Evolutionary conservation across 2,888 invertebrate genomes (phyloP).

Genomic region (Ctenicera cuprea): DNA sequence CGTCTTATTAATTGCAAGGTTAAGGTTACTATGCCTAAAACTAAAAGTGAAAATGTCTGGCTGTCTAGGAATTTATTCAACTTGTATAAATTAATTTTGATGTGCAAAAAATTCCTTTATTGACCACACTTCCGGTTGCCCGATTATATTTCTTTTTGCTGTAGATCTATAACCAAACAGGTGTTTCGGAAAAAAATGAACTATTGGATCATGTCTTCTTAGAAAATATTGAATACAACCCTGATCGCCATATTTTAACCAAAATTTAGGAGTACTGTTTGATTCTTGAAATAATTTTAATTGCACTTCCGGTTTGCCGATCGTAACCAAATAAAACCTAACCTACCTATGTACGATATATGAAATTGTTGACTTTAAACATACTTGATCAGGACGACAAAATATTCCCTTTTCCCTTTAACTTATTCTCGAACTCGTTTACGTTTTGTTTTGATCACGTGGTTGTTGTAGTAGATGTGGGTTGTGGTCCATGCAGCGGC

Average conservation of each 20-base stretch:
- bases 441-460: constrained; percentile 37
- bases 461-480: constrained; percentile 23
- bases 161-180: too few relatives aligned
- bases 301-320: too few relatives aligned
- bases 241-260: too few relatives aligned
- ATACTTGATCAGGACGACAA: too few relatives aligned
- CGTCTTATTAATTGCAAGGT: constrained; percentile 40
- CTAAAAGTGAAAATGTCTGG: constrained; percentile 39
- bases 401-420: not conserved
- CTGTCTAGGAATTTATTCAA: constrained; percentile 5
- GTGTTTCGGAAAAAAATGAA: too few relatives aligned
- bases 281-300: too few relatives aligned
- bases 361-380: too few relatives aligned
- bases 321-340: too few relatives aligned
- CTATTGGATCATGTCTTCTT: too few relatives aligned
- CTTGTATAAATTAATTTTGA: not conserved
- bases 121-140: not conserved
- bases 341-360: too few relatives aligned
- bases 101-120: constrained; percentile 8
- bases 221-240: too few relatives aligned
- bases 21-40: constrained; percentile 38
- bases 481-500: constrained; percentile 49
- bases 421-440: not conserved
- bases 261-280: too few relatives aligned
- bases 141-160: not conserved